Evolutionary conservation across 2,888 invertebrate genomes (phyloP).

Genomic region (Noctua janthina): DNA sequence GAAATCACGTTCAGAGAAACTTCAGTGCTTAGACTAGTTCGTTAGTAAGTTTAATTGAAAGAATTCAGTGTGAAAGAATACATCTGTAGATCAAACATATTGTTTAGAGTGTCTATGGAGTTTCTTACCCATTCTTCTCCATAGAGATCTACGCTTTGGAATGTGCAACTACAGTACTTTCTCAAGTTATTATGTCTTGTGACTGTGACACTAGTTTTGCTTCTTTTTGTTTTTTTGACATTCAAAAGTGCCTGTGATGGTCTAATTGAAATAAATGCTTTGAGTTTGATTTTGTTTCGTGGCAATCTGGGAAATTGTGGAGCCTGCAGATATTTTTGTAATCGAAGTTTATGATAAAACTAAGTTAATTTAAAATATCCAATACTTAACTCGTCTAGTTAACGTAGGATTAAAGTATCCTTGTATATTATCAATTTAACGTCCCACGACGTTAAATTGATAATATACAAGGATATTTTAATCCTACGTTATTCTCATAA

Average conservation of each 20-base stretch:
- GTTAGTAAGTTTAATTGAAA: constrained; percentile 67
- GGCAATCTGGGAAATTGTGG: constrained; percentile 8
- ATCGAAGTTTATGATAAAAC: not conserved
- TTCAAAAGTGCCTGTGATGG: too few relatives aligned
- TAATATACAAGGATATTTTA: too few relatives aligned
- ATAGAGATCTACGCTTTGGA: too few relatives aligned
- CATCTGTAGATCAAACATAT: constrained; percentile 26
- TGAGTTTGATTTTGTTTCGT: not conserved
- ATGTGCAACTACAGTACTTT: too few relatives aligned
- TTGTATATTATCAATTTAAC: not conserved
- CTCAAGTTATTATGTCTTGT: too few relatives aligned
- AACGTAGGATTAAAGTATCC: not conserved
- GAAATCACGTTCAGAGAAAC: constrained; percentile 60
- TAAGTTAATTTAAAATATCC: not conserved
- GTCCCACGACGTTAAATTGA: too few relatives aligned
- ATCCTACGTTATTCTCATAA: too few relatives aligned
- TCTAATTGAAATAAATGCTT: too few relatives aligned
- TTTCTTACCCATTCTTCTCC: too few relatives aligned
- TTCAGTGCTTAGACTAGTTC: constrained; percentile 63
- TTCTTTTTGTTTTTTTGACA: too few relatives aligned
- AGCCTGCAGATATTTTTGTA: not conserved
- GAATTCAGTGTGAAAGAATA: constrained; percentile 41
- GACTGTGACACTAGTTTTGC: too few relatives aligned
- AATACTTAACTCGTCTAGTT: not conserved
- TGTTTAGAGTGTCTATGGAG: too few relatives aligned